Evolutionary conservation across 2,888 invertebrate genomes (phyloP).

Genomic region (Teinopalpus imperialis): DNA sequence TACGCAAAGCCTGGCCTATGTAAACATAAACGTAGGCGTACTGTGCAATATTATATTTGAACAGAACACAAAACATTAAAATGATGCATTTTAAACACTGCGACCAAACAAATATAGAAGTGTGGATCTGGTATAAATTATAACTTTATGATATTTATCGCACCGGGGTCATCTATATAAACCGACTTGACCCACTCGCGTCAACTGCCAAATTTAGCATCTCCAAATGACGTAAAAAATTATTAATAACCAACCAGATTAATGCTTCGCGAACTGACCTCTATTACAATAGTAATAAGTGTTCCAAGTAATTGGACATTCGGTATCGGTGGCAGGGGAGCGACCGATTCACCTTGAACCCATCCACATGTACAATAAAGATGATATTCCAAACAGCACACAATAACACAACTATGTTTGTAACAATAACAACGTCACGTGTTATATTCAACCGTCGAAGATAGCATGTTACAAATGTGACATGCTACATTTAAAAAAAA

Average conservation of each 20-base stretch:
- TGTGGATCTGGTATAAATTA: too few relatives aligned
- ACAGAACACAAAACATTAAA: too few relatives aligned
- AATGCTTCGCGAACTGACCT: not conserved
- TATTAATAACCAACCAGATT: not conserved
- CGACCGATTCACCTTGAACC: constrained; percentile 1
- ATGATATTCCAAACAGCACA: constrained; percentile 12
- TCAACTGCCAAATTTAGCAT: constrained; percentile 3
- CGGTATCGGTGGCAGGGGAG: not conserved
- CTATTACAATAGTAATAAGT: not conserved
- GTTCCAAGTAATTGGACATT: not conserved
- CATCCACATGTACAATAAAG: not conserved
- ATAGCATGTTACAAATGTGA: too few relatives aligned
- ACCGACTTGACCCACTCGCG: constrained; percentile 9
- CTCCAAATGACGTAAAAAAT: constrained; percentile 8
- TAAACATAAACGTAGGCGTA: too few relatives aligned
- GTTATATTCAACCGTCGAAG: constrained; percentile 13
- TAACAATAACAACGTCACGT: constrained; percentile 14
- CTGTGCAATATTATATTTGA: too few relatives aligned
- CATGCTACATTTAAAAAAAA: too few relatives aligned
- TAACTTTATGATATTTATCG: not conserved
- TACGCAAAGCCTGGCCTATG: too few relatives aligned
- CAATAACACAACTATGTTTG: not conserved
- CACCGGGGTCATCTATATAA: constrained; percentile 3
- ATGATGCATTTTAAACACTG: too few relatives aligned
- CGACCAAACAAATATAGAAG: too few relatives aligned